Evolutionary conservation across 2,888 invertebrate genomes (phyloP).

Genomic region (Phaedon cochleariae): DNA sequence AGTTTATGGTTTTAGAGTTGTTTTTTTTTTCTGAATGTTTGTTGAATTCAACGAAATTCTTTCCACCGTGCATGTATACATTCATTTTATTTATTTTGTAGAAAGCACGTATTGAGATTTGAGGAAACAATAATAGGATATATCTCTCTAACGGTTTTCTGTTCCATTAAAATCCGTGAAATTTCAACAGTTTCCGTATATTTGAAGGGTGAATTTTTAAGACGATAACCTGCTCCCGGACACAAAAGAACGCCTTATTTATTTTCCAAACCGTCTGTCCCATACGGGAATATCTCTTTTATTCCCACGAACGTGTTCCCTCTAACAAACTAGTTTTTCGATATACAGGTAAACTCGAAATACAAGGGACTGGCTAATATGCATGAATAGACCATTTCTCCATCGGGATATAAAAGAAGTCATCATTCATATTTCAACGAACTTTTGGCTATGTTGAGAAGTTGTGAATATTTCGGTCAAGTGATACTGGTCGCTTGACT

Average conservation of each 20-base stretch:
- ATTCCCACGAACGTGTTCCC: conserved; percentile 48
- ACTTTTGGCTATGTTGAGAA: conserved; percentile 23
- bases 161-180: conserved; percentile 34
- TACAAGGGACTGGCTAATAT: conserved; percentile 38
- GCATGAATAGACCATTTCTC: conserved; percentile 39
- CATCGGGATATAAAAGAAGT: conserved; percentile 33
- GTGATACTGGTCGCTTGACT: conserved; percentile 15
- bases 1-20: no score
- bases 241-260: conserved; percentile 48
- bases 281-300: conserved; percentile 11
- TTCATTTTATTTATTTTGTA: no score
- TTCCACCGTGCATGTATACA: no score
- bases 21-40: no score
- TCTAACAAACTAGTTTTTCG: conserved; percentile 51
- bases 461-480: not conserved
- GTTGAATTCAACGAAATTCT: no score
- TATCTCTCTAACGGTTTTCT: conserved; percentile 43
- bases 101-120: no score
- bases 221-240: conserved; percentile 40
- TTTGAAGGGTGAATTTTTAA: conserved; percentile 41
- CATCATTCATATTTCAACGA: conserved; percentile 35
- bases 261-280: conserved; percentile 1
- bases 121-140: no score
- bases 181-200: conserved; percentile 42
- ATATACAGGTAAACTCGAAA: conserved; percentile 52